These are phyloP conservation scores for Graphium colonna DNA, from an alignment of 2,888 invertebrate species.

Conservation along the genomic window DNA sequence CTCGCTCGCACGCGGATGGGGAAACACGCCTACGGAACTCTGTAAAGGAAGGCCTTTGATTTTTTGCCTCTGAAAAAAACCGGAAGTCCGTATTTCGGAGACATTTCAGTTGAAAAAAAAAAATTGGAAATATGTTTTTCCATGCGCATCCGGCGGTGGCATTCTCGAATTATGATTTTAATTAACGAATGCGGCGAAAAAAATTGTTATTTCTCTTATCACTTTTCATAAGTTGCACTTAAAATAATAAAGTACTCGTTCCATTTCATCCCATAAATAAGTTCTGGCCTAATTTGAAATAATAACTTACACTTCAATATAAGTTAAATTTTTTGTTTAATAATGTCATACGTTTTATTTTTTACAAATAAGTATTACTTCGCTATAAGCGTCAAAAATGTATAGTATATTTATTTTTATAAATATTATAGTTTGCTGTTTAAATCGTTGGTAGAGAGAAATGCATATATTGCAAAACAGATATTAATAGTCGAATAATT, in stretches of 20 bases:
- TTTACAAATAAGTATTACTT: too few species aligned
- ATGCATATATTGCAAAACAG: too few species aligned
- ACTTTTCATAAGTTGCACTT: background rate
- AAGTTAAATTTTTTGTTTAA: too few species aligned
- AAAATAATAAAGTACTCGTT: background rate
- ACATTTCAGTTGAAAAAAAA: constrained; percentile 24
- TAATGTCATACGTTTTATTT: too few species aligned
- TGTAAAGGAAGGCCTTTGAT: constrained; percentile 57
- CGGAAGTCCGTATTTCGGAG: constrained; percentile 60
- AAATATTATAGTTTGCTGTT: too few species aligned
- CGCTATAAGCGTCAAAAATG: too few species aligned
- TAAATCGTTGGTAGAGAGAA: too few species aligned
- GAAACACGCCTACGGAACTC: constrained; percentile 63
- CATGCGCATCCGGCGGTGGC: constrained; percentile 10
- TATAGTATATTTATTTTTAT: too few species aligned
- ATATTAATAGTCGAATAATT: too few species aligned
- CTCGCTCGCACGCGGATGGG: constrained; percentile 57
- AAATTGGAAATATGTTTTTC: constrained; percentile 11
- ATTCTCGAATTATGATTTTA: constrained; percentile 2
- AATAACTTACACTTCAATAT: too few species aligned
- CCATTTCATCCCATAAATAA: background rate
- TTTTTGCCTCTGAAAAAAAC: constrained; percentile 51
- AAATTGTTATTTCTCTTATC: background rate
- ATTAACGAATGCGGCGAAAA: background rate
- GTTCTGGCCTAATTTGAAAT: too few species aligned